Percentiles rank a stretch among this genome's conserved stretches.
Conservation (phyloP, 1,140 invertebrate species). For the Ceratina australensis region DNA sequence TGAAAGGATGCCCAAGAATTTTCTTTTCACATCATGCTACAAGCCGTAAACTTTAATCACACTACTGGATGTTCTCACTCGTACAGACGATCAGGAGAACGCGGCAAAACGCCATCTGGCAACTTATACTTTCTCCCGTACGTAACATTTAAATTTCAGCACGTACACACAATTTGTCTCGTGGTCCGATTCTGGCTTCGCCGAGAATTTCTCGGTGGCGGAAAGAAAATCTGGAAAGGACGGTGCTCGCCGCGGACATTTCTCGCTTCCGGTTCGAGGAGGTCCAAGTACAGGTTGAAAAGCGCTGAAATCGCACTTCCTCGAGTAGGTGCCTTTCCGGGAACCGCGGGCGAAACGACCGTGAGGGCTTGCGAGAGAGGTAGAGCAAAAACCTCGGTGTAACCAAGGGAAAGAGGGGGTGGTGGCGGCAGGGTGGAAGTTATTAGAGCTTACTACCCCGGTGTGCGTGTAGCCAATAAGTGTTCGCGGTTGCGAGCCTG, state of each 20-base stretch:
- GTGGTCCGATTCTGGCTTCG: too few relatives aligned
- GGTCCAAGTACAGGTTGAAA: conserved; percentile 50
- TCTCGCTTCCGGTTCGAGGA: conserved; percentile 48
- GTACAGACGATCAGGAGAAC: too few relatives aligned
- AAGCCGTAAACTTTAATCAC: too few relatives aligned
- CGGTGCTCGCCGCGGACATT: conserved; percentile 47
- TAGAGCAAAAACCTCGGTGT: not conserved
- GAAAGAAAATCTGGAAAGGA: conserved; percentile 7
- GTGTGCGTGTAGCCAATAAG: conserved; percentile 43
- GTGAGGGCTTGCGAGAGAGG: not conserved
- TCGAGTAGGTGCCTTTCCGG: conserved; percentile 43
- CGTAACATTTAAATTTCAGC: too few relatives aligned
- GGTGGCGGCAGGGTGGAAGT: conserved; percentile 21
- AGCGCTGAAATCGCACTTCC: conserved; percentile 61
- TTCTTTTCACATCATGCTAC: too few relatives aligned
- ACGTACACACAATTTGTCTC: too few relatives aligned
- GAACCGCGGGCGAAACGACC: conserved; percentile 25
- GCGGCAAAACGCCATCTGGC: too few relatives aligned
- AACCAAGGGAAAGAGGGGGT: too few relatives aligned
- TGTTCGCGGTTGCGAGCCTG: conserved; percentile 23
- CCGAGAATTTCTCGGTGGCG: not conserved
- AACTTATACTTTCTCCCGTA: too few relatives aligned
- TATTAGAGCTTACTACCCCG: conserved; percentile 34
- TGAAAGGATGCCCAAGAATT: too few relatives aligned
- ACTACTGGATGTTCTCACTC: too few relatives aligned